Percentiles rank a stretch among this genome's conserved stretches.
phyloP scores from a whole-genome alignment of 2,888 invertebrate genomes.

The Tiliacea citrago region DNA sequence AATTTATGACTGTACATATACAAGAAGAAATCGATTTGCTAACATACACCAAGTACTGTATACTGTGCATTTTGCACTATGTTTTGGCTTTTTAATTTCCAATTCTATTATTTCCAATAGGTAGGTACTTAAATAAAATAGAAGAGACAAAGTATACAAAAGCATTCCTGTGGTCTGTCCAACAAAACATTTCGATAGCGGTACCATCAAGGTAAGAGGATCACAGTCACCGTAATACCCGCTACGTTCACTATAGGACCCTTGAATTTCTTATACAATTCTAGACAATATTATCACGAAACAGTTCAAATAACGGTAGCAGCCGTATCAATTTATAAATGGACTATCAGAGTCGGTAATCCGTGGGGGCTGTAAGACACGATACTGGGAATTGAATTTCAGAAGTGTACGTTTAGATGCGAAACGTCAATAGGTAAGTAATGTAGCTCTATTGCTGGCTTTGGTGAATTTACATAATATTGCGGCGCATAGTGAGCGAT shows the following conservation, averaged over 20 bases:
- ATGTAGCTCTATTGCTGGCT: conserved; percentile 75
- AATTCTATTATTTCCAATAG: conserved; percentile 31
- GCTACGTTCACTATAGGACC: conserved; percentile 70
- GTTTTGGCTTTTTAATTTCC: conserved; percentile 6
- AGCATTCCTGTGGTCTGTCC: conserved; percentile 57
- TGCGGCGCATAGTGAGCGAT: conserved; percentile 78
- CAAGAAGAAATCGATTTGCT: conserved; percentile 38
- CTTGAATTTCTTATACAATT: conserved; percentile 66
- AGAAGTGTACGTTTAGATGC: conserved; percentile 67
- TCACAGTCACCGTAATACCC: conserved; percentile 79
- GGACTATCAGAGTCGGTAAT: conserved; percentile 47
- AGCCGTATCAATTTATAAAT: conserved; percentile 57
- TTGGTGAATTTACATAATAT: conserved; percentile 85
- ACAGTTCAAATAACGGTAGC: conserved; percentile 48
- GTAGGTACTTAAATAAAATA: conserved; percentile 45
- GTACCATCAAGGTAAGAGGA: conserved; percentile 84
- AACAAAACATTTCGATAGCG: conserved; percentile 75
- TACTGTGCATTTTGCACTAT: background rate
- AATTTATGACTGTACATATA: conserved; percentile 63
- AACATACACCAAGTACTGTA: conserved; percentile 7
- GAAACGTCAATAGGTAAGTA: conserved; percentile 71
- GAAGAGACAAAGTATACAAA: conserved; percentile 43
- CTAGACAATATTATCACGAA: conserved; percentile 48
- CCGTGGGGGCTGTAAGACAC: conserved; percentile 58
- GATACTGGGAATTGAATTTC: conserved; percentile 70